Evolutionary conservation across 2,888 invertebrate species (phyloP).

Genomic region (Bursaphelenchus okinawaensis): DNA sequence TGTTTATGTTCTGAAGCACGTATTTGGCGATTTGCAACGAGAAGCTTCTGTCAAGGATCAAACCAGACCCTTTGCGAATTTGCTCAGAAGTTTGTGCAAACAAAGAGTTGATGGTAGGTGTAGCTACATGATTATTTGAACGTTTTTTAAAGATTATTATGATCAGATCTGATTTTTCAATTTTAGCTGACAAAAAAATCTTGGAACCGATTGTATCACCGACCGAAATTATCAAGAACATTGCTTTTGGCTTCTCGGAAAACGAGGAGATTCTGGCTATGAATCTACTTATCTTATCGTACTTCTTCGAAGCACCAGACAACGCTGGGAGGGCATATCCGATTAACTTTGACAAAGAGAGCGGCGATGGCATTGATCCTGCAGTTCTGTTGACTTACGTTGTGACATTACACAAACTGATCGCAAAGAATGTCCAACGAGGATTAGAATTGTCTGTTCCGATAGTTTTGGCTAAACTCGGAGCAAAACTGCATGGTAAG

Average conservation of each 20-base stretch:
- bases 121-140: background rate
- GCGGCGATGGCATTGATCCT: background rate
- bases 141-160: background rate
- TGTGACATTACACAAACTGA: background rate
- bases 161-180: background rate
- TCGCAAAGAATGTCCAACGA: background rate
- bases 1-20: background rate
- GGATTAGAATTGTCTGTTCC: background rate
- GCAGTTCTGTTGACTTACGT: background rate
- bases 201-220: background rate
- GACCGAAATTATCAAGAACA: background rate
- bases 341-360: background rate
- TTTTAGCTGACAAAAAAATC: background rate
- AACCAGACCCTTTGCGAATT: background rate
- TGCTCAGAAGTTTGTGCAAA: background rate
- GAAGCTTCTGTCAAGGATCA: background rate
- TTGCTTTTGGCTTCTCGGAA: background rate
- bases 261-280: background rate
- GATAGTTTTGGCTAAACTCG: background rate
- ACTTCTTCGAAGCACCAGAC: background rate
- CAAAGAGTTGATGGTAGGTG: background rate
- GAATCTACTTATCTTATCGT: background rate
- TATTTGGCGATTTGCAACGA: background rate
- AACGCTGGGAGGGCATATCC: background rate
- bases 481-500: background rate